Conservation (phyloP, 2,113 vertebrate species). For the Syngnathus floridae region DNA sequence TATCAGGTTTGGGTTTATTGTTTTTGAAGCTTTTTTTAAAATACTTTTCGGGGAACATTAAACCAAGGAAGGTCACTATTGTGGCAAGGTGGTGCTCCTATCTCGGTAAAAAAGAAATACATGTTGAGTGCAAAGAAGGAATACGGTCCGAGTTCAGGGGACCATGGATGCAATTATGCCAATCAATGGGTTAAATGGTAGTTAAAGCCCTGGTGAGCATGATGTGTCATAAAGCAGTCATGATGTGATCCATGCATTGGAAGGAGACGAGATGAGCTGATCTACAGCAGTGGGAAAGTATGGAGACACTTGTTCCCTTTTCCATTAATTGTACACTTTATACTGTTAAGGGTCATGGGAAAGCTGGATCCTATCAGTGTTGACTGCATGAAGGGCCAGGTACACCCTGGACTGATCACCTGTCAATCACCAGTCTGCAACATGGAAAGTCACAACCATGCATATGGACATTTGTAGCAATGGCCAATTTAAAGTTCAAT, state of each 20-base stretch:
- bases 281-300: constrained; percentile 23
- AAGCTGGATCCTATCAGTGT: neutral
- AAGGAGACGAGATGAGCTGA: constrained; percentile 22
- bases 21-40: constrained; percentile 69
- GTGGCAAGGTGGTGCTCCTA: constrained; percentile 71
- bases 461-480: neutral
- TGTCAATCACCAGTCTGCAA: neutral
- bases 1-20: constrained; percentile 73
- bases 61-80: constrained; percentile 70
- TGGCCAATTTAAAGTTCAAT: neutral
- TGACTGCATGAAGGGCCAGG: neutral
- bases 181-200: too few species aligned
- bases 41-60: constrained; percentile 71
- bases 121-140: constrained; percentile 48
- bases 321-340: constrained; percentile 18
- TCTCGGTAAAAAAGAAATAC: constrained; percentile 74
- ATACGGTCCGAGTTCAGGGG: too few species aligned
- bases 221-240: too few species aligned
- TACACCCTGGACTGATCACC: neutral
- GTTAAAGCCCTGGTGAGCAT: too few species aligned
- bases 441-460: neutral
- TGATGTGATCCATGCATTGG: too few species aligned
- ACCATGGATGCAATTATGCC: too few species aligned
- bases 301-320: constrained; percentile 34
- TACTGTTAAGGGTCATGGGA: neutral